Base-by-base conservation (phyloP, 1,140 invertebrate genomes). In the Tenebrio molitor region DNA sequence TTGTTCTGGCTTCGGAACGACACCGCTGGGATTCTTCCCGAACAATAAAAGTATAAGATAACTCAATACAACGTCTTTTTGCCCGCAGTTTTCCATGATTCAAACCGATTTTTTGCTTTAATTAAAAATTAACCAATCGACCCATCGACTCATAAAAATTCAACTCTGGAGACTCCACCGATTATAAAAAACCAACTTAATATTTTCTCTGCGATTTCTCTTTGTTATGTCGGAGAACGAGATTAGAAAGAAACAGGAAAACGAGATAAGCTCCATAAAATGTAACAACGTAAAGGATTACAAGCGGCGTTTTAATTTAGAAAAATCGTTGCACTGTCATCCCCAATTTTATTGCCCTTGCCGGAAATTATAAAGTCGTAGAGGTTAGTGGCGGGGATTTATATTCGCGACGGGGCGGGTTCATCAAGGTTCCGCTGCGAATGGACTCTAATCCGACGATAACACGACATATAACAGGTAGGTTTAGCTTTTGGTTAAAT, bases 1-100 rank as follows among this genome's bases (percentile, higher is more conserved):
- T 77, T 77, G 76, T 72, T 71, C 53, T 53, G 72, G 67, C 42
- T 50, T 64, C 21, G 7, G 62, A 74, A 75, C 65, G 67, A 70
- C 71, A 72, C 73, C 71, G 15, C 42, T 33, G 76, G 69, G 71
- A 75, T 44, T 67, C 25, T 36, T 21, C 21, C 19, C 53, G 66
- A 44, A 23, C 69, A 75, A 72, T 58, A 69, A 69, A 69, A 72
- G 53, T 64, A 75, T 71, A 58, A 74, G 73, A 74, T 65, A 75
- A 69, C 66, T 70, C 36, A 70, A 70, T 70, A 42, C 29, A n/a
- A n/a, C 33, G 64, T 36, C 39, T 36, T 65, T 65, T 41, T 41
- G 15, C n/a, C 16, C 6, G 6, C 6, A 64, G n/a, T 34, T 34
- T 16, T 39, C 16, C 34, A 12, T 16, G 25, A 41, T 65, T 21